Evolutionary conservation across 2,888 invertebrate species (phyloP).

Genomic region (Pogonocherus hispidulus): DNA sequence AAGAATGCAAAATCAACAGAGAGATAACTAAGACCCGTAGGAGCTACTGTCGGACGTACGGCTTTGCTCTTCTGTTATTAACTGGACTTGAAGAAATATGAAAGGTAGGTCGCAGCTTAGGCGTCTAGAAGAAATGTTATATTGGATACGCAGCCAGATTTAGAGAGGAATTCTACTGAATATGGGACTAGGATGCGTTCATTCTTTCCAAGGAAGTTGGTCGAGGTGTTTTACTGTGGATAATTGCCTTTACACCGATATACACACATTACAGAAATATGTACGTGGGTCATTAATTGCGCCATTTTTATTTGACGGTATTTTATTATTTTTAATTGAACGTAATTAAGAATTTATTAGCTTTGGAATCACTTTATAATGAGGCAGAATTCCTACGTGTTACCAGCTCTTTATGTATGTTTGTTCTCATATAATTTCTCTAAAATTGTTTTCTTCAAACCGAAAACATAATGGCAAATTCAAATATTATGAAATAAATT

Average conservation of each 20-base stretch:
- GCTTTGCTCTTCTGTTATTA: slow-evolving; percentile 46
- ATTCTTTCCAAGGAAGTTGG: slow-evolving; percentile 26
- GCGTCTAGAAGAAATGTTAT: slow-evolving; percentile 22
- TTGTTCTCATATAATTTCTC: no score
- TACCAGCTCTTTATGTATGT: no score
- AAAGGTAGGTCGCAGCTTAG: slow-evolving; percentile 45
- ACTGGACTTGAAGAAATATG: slow-evolving; percentile 46
- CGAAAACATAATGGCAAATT: no score
- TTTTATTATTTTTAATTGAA: neutral
- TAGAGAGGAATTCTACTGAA: slow-evolving; percentile 40
- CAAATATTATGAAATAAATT: no score
- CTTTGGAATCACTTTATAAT: neutral
- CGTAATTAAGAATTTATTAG: neutral
- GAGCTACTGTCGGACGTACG: slow-evolving; percentile 45
- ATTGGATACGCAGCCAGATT: slow-evolving; percentile 36
- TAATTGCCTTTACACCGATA: slow-evolving; percentile 5
- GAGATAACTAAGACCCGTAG: slow-evolving; percentile 57
- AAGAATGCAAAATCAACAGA: slow-evolving; percentile 65
- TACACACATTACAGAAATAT: neutral
- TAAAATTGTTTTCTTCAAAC: no score
- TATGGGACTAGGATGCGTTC: slow-evolving; percentile 30
- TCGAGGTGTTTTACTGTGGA: slow-evolving; percentile 1
- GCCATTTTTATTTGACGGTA: neutral
- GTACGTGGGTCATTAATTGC: neutral
- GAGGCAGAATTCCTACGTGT: neutral